Evolutionary conservation across 2,888 invertebrate genomes (phyloP), one percentile per base, ranked within the genome.

Genomic region (Trichopria drosophilae): DNA sequence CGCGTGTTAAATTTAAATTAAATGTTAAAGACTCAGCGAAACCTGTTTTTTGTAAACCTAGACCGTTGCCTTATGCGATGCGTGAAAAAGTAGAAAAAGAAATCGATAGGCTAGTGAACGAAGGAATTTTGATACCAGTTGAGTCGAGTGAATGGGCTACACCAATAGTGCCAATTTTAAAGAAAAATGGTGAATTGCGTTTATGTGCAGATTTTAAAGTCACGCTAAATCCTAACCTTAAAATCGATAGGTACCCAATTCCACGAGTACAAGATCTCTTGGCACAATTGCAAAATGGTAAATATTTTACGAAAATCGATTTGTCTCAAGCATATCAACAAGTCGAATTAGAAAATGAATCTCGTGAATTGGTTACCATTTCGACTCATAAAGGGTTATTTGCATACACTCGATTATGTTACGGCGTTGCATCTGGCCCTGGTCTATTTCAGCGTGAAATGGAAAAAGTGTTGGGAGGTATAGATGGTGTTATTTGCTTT

Each of bases 131-230:
- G 18, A 39, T 42, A 5, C 44, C 53, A 20, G 59, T 66, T 3
- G 60, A 63, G 31, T 51, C 39, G 29, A 60, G 59, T 9, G 53
- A 65, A n/a, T 65, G 67, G 65, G 67, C 62, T n/a, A n/a, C n/a
- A n/a, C n/a, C n/a, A n/a, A n/a, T n/a, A n/a, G n/a, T n/a, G n/a
- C n/a, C n/a, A n/a, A 62, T 74, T 2, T 43, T 67, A 3, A 73
- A 74, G 54, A 58, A 54, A 6, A 59, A 71, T 48, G 69, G 67
- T 1, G 32, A 45, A 32, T 55, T 69, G 4, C 36, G 70, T n/a
- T 52, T 72, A n/a, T 72, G 72, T 46, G 69, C 65, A 1, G 71
- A 74, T 56, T 69, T 55, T 37, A 64, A 62, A 40, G 35, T 68
- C 0, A 72, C 70, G 1, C 19, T 73, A 12, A 73, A 72, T 52